These are phyloP conservation scores for Ferdinandea cuprea DNA, from an alignment of 2,888 invertebrate genomes.

Conservation along the genomic window DNA sequence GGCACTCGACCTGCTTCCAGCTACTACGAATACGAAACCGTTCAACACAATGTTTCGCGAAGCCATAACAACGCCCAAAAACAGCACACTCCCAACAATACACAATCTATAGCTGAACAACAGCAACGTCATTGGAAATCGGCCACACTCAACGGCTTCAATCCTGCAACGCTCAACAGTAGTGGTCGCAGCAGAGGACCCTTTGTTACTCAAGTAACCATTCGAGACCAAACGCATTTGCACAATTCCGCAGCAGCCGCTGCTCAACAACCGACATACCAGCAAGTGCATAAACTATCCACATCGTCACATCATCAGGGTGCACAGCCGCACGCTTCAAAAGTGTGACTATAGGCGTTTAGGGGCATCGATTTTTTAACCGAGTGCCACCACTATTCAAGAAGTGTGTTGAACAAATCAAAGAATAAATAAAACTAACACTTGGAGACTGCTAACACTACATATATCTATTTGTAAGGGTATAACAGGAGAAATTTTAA, in stretches of 20 bases:
- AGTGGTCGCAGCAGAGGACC: constrained; percentile 84
- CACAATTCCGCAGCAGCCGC: constrained; percentile 66
- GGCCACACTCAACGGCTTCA: constrained; percentile 81
- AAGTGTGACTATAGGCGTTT: constrained; percentile 83
- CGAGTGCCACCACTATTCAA: constrained; percentile 62
- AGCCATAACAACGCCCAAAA: constrained; percentile 81
- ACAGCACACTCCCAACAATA: constrained; percentile 68
- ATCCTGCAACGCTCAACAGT: constrained; percentile 80
- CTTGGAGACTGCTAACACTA: constrained; percentile 67
- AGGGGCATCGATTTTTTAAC: constrained; percentile 62
- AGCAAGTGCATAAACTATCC: constrained; percentile 80
- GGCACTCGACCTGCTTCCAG: constrained; percentile 89
- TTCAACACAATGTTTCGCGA: constrained; percentile 86
- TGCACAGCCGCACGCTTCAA: constrained; percentile 82
- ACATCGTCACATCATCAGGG: constrained; percentile 75
- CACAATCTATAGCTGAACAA: constrained; percentile 78
- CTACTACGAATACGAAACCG: constrained; percentile 93
- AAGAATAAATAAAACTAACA: constrained; percentile 66
- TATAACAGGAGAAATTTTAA: constrained; percentile 42
- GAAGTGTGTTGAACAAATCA: constrained; percentile 60
- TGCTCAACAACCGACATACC: constrained; percentile 80
- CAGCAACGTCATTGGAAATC: constrained; percentile 82
- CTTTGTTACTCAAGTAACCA: constrained; percentile 86
- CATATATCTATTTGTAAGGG: constrained; percentile 35
- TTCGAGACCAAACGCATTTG: constrained; percentile 83